Evolutionary conservation across 2,113 vertebrate species (phyloP).

Genomic region (Tyrannus savana): DNA sequence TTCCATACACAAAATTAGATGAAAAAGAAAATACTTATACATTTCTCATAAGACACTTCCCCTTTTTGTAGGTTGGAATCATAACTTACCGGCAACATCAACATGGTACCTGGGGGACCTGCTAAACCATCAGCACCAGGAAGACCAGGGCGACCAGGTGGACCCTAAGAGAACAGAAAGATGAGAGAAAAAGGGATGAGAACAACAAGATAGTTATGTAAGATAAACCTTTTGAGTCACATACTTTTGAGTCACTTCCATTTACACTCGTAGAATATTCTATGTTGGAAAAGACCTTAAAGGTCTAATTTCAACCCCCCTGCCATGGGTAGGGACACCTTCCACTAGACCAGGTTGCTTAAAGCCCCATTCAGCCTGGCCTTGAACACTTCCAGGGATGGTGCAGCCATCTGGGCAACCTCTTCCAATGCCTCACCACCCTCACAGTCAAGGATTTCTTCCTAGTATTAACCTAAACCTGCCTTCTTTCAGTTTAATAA

Average conservation of each 20-base stretch:
- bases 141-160: conserved; percentile 90
- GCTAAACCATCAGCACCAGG: conserved; percentile 94
- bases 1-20: neutral
- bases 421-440: neutral
- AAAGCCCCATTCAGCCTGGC: neutral
- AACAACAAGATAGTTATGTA: neutral
- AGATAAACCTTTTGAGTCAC: neutral
- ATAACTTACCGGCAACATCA: conserved; percentile 92
- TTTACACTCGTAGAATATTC: neutral
- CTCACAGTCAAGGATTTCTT: neutral
- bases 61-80: neutral
- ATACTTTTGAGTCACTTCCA: neutral
- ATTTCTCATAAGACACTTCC: neutral
- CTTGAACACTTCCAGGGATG: neutral
- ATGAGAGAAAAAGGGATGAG: neutral
- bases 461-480: neutral
- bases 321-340: neutral
- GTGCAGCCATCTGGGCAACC: neutral
- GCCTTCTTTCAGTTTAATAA: neutral
- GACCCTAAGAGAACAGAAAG: conserved; percentile 78
- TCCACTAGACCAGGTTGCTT: neutral
- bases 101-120: conserved; percentile 95
- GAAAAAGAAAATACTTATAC: neutral
- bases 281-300: neutral
- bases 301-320: neutral